Base-by-base conservation (phyloP, 1,140 invertebrate genomes). In the Daktulosphaira vitifoliae region DNA sequence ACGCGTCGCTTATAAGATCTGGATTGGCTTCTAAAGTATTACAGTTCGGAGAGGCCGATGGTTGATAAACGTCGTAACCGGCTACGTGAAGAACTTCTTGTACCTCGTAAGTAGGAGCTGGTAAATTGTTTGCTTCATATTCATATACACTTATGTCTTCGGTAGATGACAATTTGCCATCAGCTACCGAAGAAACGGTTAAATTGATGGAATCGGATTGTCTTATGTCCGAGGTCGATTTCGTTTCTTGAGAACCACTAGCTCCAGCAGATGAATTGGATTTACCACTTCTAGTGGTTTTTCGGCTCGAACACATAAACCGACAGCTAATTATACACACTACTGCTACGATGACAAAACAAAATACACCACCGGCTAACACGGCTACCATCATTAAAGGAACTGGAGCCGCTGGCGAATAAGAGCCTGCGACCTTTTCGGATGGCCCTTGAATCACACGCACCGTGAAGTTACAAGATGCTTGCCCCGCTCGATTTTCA, bases 401-500 rank as follows among this genome's bases (percentile, higher is more conserved):
- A 0, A 11, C 25, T 1, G 9, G 9, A 5, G 15, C 89, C 89
- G 0, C 88, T 89, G 8, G 84, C 81, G 65, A 82, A 79, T 69
- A 85, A 76, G 71, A 81, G 82, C 48, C 83, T 73, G 51, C 84
- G 83, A 8, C 78, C 76, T 42, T 81, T 80, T 59, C 82, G 74
- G 54, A 81, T 77, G 70, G 84, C 87, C 70, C 89, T 87, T 46
- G 79, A 26, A 88, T 78, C 18, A 89, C 81, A 64, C 81, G 78
- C 29, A 92, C 79, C 0, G 88, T 89, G 66, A 88, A 87, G 71
- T 91, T 91, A 2, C 85, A 82, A 64, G 82, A 80, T 0, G 82
- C 78, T 56, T 78, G 81, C 11, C 90, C 90, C 0, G 89, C 90
- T 4, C 84, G 81, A 71, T 93, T 92, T 70, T 89, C 86, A 0